These are phyloP conservation scores for Stegastes partitus DNA, from an alignment of 2,113 vertebrate genomes.

Conservation along the genomic window DNA sequence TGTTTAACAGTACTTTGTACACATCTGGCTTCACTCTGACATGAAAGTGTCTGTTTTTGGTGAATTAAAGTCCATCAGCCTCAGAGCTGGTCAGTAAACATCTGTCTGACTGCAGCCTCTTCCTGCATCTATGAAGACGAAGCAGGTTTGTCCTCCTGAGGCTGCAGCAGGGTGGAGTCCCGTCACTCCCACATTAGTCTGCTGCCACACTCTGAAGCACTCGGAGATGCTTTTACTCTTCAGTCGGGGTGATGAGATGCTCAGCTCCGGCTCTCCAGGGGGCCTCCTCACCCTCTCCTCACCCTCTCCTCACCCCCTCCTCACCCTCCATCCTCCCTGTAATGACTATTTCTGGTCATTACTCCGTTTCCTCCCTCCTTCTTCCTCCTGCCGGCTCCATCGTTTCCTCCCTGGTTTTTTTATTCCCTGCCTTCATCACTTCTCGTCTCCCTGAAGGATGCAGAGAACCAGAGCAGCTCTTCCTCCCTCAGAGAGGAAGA, in stretches of 20 bases:
- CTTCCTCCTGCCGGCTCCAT: neutral
- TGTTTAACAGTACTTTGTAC: too few relatives aligned
- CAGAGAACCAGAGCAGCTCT: slow-evolving; percentile 35
- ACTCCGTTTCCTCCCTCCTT: neutral
- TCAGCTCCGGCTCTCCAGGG: slow-evolving; percentile 4
- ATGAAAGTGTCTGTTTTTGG: too few relatives aligned
- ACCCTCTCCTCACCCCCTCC: neutral
- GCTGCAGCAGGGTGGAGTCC: too few relatives aligned
- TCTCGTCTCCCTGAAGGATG: slow-evolving; percentile 38
- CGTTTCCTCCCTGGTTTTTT: neutral
- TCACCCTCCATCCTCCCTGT: neutral
- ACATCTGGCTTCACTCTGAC: too few relatives aligned
- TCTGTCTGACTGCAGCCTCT: too few relatives aligned
- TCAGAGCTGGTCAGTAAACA: too few relatives aligned
- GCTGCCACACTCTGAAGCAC: too few relatives aligned
- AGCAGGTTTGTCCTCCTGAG: too few relatives aligned
- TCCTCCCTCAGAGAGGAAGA: slow-evolving; percentile 26
- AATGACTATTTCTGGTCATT: neutral
- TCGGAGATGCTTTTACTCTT: too few relatives aligned
- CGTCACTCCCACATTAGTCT: too few relatives aligned
- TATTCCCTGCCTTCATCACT: neutral
- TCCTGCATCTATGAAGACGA: too few relatives aligned
- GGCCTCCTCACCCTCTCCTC: neutral
- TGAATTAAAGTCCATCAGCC: too few relatives aligned
- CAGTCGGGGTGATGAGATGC: slow-evolving; percentile 4